A percentile compares a stretch with the other conserved stretches of the same genome.
Conservation (phyloP, 2,888 invertebrate species). For the Leucania comma region DNA sequence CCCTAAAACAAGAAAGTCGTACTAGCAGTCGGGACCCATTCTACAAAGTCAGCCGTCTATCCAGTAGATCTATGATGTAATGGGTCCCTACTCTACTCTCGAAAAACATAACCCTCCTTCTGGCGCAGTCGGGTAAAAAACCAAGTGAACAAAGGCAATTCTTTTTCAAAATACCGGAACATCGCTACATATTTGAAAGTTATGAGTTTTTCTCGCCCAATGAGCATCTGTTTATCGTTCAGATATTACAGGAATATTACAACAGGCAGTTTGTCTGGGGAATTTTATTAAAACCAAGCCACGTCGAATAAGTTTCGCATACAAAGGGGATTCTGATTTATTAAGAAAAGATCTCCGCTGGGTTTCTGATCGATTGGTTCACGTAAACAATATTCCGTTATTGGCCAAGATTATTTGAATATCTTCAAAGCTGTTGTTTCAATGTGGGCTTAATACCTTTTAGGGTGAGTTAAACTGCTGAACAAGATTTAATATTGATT, state of each 20-base stretch:
- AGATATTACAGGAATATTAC: constrained; percentile 56
- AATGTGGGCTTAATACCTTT: constrained; percentile 31
- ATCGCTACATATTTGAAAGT: constrained; percentile 18
- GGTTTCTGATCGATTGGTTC: constrained; percentile 31
- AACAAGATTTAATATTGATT: constrained; percentile 46
- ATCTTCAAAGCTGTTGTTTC: constrained; percentile 43
- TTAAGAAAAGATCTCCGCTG: constrained; percentile 35
- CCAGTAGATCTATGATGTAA: too few relatives aligned
- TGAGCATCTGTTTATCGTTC: constrained; percentile 56
- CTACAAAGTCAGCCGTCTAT: too few relatives aligned
- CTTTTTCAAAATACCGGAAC: constrained; percentile 3
- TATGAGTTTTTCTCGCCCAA: constrained; percentile 38
- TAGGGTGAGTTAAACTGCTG: constrained; percentile 20
- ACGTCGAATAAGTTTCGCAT: constrained; percentile 33
- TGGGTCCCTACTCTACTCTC: too few relatives aligned
- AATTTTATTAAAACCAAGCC: constrained; percentile 57
- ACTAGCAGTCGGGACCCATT: too few relatives aligned
- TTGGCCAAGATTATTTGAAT: constrained; percentile 46
- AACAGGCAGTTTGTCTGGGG: constrained; percentile 47
- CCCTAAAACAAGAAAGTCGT: too few relatives aligned
- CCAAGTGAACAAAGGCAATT: too few relatives aligned
- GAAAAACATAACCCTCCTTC: too few relatives aligned
- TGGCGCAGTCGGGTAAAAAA: too few relatives aligned
- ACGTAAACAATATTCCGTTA: constrained; percentile 42
- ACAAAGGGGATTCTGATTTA: constrained; percentile 49